These are phyloP conservation scores for Sclerodermus sp. DNA, from an alignment of 2,888 invertebrate species.

Conservation along the genomic window DNA sequence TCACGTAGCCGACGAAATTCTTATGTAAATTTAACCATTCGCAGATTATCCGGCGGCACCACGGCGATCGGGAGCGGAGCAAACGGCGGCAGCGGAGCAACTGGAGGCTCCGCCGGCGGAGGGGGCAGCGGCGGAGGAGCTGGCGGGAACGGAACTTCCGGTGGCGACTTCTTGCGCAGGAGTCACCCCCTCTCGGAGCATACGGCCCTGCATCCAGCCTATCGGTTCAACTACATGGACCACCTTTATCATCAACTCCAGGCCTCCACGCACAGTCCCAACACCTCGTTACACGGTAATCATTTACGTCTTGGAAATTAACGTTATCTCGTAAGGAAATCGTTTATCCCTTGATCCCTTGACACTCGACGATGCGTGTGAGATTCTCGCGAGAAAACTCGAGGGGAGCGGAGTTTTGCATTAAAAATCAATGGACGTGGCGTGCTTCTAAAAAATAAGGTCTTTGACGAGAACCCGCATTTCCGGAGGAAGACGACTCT, in stretches of 20 bases:
- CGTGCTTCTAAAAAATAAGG: no score
- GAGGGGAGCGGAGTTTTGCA: no score
- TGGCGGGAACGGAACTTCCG: constrained; percentile 64
- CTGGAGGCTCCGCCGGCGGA: constrained; percentile 37
- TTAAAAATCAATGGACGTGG: no score
- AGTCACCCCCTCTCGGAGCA: constrained; percentile 67
- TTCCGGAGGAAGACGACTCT: constrained; percentile 44
- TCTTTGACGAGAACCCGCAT: constrained; percentile 39
- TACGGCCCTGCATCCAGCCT: constrained; percentile 69
- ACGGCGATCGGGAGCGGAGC: constrained; percentile 42
- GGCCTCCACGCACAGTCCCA: constrained; percentile 64
- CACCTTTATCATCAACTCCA: constrained; percentile 75
- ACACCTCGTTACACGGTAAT: constrained; percentile 71
- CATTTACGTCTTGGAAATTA: constrained; percentile 7
- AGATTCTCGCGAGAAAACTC: no score
- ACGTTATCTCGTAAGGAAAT: background rate
- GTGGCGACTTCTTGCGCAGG: constrained; percentile 65
- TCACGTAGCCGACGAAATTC: no score
- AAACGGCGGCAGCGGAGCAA: constrained; percentile 33
- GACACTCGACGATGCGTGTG: no score
- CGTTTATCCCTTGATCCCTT: no score
- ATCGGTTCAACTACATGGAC: constrained; percentile 78
- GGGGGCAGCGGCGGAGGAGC: constrained; percentile 59
- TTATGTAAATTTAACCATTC: no score
- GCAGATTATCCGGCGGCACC: constrained; percentile 50